phyloP scores from a whole-genome alignment of 2,888 invertebrate species.

The Ferdinandea cuprea region DNA sequence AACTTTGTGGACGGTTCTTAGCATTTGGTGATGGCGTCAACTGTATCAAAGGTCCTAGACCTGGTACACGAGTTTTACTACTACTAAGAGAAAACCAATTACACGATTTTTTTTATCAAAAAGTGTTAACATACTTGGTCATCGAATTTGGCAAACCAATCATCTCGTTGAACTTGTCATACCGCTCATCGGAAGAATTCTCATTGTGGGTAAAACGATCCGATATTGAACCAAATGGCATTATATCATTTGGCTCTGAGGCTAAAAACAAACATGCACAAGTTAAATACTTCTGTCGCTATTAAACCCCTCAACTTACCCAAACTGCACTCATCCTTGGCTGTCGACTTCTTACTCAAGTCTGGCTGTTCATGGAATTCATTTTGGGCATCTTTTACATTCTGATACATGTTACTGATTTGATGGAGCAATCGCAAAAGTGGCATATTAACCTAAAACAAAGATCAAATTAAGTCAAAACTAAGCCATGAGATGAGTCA shows the following conservation, averaged over 20 bases:
- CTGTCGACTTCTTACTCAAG: conserved; percentile 81
- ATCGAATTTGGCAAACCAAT: conserved; percentile 78
- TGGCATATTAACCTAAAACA: conserved; percentile 93
- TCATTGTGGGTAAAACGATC: conserved; percentile 81
- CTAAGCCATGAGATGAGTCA: not conserved
- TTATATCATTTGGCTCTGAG: conserved; percentile 82
- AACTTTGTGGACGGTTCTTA: conserved; percentile 89
- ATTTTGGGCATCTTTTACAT: conserved; percentile 96
- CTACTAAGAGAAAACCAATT: conserved; percentile 25
- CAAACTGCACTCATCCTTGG: conserved; percentile 86
- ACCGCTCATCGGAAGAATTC: conserved; percentile 81
- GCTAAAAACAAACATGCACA: conserved; percentile 75
- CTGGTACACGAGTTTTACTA: conserved; percentile 78
- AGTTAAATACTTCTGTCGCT: not conserved
- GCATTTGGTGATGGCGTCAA: conserved; percentile 82
- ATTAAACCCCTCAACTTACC: conserved; percentile 81
- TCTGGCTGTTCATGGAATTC: conserved; percentile 91
- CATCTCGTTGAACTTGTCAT: conserved; percentile 83
- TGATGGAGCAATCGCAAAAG: conserved; percentile 95
- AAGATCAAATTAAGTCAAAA: not conserved
- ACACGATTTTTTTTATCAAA: not conserved
- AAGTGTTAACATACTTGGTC: conserved; percentile 75
- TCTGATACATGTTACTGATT: conserved; percentile 98
- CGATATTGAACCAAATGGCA: conserved; percentile 80
- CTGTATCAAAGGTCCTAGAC: conserved; percentile 81